Conservation (phyloP, 2,797 vertebrate genomes). For the Dipus sagitta region DNA sequence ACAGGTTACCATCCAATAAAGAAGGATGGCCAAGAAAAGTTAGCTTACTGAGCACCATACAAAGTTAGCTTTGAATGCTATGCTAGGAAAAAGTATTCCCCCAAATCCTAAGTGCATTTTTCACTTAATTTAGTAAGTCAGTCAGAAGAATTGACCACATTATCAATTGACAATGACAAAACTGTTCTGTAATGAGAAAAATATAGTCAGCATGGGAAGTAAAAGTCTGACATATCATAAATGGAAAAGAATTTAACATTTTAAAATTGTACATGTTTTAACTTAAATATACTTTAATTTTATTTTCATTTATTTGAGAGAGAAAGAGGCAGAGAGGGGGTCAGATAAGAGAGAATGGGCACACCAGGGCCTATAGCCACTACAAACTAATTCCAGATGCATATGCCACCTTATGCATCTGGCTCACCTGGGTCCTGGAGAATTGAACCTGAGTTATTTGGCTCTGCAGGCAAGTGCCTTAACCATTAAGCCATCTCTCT, state of each 20-base stretch:
- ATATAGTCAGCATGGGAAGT: background rate
- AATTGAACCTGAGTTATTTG: no score
- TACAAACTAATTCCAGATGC: no score
- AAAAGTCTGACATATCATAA: background rate
- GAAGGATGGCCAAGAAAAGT: background rate
- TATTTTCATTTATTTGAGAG: no score
- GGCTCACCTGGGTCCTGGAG: no score
- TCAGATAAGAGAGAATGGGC: no score
- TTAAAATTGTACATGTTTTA: slow-evolving; percentile 2
- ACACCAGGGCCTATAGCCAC: no score
- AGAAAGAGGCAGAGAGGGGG: background rate
- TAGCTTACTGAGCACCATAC: background rate
- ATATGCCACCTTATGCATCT: no score
- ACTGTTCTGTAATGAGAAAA: slow-evolving; percentile 39
- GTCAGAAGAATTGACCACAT: background rate
- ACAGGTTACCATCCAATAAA: background rate
- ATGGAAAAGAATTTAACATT: slow-evolving; percentile 16
- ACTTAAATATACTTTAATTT: background rate
- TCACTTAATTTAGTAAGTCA: background rate
- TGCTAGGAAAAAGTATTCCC: background rate
- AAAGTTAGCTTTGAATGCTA: background rate
- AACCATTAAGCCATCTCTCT: no score
- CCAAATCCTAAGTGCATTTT: background rate
- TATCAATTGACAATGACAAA: slow-evolving; percentile 34
- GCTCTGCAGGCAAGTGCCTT: no score